Percentiles rank a stretch among this genome's conserved stretches.
Evolutionary conservation across 2,888 invertebrate species (phyloP).

Genomic region (Leucophora obtusa): DNA sequence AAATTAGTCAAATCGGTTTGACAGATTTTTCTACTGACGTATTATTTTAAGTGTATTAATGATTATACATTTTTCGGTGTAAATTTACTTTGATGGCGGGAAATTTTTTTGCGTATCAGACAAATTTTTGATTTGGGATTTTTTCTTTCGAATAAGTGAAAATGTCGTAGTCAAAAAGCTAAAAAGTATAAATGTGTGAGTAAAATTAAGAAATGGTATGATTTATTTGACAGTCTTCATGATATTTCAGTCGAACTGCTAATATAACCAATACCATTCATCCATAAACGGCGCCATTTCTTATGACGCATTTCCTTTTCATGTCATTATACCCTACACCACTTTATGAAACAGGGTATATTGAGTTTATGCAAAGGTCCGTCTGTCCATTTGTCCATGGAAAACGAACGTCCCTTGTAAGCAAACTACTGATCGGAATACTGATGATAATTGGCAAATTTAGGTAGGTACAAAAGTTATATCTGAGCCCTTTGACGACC

Average conservation of each 20-base stretch:
- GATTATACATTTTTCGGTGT: slow-evolving; percentile 15
- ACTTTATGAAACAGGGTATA: too few species aligned
- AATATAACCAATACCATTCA: slow-evolving; percentile 9
- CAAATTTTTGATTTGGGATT: slow-evolving; percentile 13
- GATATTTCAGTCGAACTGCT: slow-evolving; percentile 23
- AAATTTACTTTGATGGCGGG: slow-evolving; percentile 10
- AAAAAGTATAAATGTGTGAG: slow-evolving; percentile 16
- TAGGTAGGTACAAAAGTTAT: too few species aligned
- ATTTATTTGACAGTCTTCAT: slow-evolving; percentile 24
- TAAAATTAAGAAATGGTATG: slow-evolving; percentile 9
- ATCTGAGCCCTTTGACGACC: too few species aligned
- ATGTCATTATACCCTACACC: too few species aligned
- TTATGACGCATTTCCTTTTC: slow-evolving; percentile 25
- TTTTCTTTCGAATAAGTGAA: slow-evolving; percentile 14
- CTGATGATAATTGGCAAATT: too few species aligned
- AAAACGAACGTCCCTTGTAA: too few species aligned
- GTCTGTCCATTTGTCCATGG: too few species aligned
- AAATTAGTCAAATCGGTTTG: too few species aligned
- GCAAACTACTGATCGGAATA: too few species aligned
- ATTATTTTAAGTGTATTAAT: too few species aligned
- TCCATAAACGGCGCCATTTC: slow-evolving; percentile 21
- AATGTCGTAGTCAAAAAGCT: slow-evolving; percentile 9
- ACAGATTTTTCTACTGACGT: too few species aligned
- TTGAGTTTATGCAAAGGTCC: too few species aligned
- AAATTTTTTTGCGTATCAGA: slow-evolving; percentile 44